These are phyloP conservation scores for Oceanodroma leucorhoa DNA, from an alignment of 2,797 vertebrate species.

Conservation along the genomic window DNA sequence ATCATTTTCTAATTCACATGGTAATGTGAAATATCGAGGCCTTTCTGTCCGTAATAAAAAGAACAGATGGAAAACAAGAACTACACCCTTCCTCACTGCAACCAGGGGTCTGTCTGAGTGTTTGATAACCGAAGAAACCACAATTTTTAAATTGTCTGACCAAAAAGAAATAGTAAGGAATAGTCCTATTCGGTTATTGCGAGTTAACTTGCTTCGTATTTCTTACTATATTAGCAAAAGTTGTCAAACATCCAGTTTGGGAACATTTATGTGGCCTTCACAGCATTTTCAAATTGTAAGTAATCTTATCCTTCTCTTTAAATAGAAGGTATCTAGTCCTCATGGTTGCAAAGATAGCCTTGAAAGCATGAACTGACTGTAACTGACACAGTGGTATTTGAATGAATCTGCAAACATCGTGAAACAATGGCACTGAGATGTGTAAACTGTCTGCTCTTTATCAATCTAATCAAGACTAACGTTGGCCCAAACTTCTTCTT, in stretches of 20 bases:
- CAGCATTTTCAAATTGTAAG: background rate
- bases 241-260: background rate
- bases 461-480: background rate
- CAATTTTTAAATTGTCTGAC: background rate
- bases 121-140: background rate
- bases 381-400: background rate
- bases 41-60: background rate
- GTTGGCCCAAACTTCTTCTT: background rate
- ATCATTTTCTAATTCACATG: rapidly evolving
- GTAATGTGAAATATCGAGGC: rapidly evolving
- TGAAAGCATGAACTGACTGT: background rate
- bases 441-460: background rate
- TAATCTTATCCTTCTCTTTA: background rate
- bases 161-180: background rate
- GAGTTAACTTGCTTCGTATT: background rate
- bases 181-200: rapidly evolving
- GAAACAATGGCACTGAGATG: background rate
- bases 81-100: rapidly evolving
- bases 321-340: background rate
- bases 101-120: rapidly evolving
- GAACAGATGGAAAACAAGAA: background rate
- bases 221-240: background rate
- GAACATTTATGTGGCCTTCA: background rate
- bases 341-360: background rate
- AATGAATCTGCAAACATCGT: background rate